Evolutionary conservation across 2,888 invertebrate species (phyloP).

Genomic region (Blera fallax): DNA sequence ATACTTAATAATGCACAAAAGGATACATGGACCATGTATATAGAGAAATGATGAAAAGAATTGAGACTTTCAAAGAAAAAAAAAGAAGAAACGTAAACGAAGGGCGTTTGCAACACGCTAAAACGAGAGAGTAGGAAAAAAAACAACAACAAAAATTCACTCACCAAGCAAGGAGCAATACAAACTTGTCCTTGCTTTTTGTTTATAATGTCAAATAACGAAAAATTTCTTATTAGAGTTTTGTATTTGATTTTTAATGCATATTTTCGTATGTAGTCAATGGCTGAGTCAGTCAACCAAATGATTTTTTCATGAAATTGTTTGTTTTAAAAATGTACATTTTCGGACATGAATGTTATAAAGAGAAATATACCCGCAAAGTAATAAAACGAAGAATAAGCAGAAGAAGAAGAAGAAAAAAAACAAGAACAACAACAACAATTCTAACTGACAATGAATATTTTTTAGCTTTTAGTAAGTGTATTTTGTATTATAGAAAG

Average conservation of each 20-base stretch:
- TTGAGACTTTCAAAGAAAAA: constrained; percentile 22
- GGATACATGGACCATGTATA: constrained; percentile 56
- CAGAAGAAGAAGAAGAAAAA: constrained; percentile 8
- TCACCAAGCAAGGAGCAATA: constrained; percentile 4
- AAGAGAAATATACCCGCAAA: constrained; percentile 18
- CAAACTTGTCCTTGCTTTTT: background rate
- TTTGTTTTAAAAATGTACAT: constrained; percentile 48
- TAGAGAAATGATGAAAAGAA: constrained; percentile 26
- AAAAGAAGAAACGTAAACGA: background rate
- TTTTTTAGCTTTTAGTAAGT: constrained; percentile 71
- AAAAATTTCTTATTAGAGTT: constrained; percentile 5
- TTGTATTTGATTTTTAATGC: constrained; percentile 53
- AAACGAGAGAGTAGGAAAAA: background rate
- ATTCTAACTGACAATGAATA: constrained; percentile 69
- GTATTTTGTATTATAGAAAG: constrained; percentile 72
- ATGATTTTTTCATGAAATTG: constrained; percentile 44
- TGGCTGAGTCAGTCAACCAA: constrained; percentile 66
- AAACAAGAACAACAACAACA: constrained; percentile 15
- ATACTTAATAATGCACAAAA: constrained; percentile 55
- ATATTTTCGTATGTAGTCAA: constrained; percentile 56
- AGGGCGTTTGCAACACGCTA: constrained; percentile 18
- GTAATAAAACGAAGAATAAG: constrained; percentile 1
- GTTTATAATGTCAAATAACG: constrained; percentile 11
- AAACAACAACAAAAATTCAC: background rate
- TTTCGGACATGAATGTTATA: constrained; percentile 28